Percentiles rank a stretch among this genome's conserved stretches.
These are phyloP conservation scores for Deroptyus accipitrinus DNA, from an alignment of 2,113 vertebrate genomes.

Conservation along the genomic window DNA sequence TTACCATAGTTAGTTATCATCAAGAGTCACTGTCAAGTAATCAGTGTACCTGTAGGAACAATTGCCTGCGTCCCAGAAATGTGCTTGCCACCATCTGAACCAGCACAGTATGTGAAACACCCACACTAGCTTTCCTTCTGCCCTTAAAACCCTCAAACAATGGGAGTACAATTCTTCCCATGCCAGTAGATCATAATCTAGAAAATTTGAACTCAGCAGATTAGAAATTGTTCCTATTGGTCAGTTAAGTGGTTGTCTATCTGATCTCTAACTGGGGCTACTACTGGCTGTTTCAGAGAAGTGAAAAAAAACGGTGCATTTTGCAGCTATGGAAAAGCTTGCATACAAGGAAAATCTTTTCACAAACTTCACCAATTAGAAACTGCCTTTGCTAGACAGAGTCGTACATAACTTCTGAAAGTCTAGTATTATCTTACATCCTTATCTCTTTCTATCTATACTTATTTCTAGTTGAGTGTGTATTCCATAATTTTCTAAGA, in stretches of 20 bases:
- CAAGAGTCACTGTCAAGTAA: neutral
- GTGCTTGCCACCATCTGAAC: neutral
- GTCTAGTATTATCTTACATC: neutral
- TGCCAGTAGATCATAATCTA: neutral
- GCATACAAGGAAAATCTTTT: neutral
- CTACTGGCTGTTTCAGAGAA: neutral
- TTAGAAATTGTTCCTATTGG: neutral
- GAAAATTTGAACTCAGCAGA: neutral
- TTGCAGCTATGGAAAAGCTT: neutral
- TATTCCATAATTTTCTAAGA: neutral
- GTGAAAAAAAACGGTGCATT: neutral
- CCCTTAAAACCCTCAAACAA: neutral
- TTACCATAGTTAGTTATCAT: neutral
- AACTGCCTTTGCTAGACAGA: neutral
- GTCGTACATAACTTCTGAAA: neutral
- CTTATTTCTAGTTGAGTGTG: neutral
- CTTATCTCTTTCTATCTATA: neutral
- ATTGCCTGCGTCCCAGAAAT: fast-evolving
- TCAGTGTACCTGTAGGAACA: neutral
- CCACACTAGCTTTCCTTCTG: neutral
- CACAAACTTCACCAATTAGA: neutral
- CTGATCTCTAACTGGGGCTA: neutral
- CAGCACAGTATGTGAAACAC: fast-evolving
- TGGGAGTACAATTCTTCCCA: neutral
- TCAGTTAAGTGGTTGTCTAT: neutral